Base-by-base conservation (phyloP, 53 echinoderm and acorn worm species). In the Zoroaster sp. region DNA sequence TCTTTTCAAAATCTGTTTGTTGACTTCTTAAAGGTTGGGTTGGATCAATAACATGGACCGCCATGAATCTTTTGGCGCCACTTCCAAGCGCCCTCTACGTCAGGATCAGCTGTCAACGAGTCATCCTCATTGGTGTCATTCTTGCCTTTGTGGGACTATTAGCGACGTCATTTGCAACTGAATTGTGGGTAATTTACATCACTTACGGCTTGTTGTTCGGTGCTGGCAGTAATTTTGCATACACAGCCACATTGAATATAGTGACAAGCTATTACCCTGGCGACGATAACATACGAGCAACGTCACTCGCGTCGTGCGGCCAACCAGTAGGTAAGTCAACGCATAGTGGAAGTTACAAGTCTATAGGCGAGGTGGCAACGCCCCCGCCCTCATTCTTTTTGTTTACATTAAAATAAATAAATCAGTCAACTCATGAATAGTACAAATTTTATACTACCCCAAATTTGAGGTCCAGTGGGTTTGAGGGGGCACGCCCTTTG, bases 11-110 rank as follows among this genome's bases (percentile, higher is more conserved):
- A n/a, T n/a, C n/a, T n/a, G n/a, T n/a, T n/a, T n/a, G n/a, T n/a
- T n/a, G n/a, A n/a, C n/a, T n/a, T n/a, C n/a, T n/a, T n/a, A n/a
- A 86, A 96, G 96, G 94, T 42, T 96, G 96, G 96, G 83, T 94
- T 44, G 96, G 96, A 7, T 96, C 94, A 17, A 87, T 89, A 66
- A 92, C 96, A 66, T 94, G 94, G 68, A 92, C 91, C n/a, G 69
- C 92, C 41, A 90, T 93, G 75, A 96, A 94, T 52, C 80, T 96
- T 34, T 74, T 92, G 30, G 90, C 77, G 21, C 88, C 93, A 38
- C 35, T 94, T 20, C 87, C 96, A 6, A 96, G 92, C 87, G 92
- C 90, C 30, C 83, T 96, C 51, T 74, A 92, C 73, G 94, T 73
- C 43, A 87, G 88, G 42, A 72, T 90, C 69, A 78, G 77, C n/a